These are phyloP conservation scores for Misgurnus anguillicaudatus DNA, from an alignment of 2,113 vertebrate genomes.

Conservation along the genomic window DNA sequence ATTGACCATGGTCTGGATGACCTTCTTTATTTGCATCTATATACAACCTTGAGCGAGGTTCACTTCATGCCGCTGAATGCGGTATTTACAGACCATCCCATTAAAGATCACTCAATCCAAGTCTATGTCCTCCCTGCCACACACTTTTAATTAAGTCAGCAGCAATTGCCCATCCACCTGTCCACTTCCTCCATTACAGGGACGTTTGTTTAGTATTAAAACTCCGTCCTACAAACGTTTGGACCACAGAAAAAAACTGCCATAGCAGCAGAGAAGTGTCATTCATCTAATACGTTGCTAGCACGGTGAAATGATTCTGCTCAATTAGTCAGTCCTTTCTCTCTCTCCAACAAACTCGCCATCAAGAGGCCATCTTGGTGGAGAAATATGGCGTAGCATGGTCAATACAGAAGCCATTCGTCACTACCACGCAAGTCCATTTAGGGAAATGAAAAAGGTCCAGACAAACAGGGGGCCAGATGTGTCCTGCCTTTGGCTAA, in stretches of 20 bases:
- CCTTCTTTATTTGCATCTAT: slow-evolving; percentile 1
- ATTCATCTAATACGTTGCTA: slow-evolving; percentile 61
- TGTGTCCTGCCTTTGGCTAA: slow-evolving; percentile 84
- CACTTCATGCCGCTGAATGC: not conserved
- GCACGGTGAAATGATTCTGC: slow-evolving; percentile 75
- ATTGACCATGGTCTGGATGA: not conserved
- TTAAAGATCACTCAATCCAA: slow-evolving; percentile 61
- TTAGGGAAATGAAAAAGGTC: slow-evolving; percentile 88
- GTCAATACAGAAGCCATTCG: slow-evolving; percentile 86
- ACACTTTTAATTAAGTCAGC: slow-evolving; percentile 69
- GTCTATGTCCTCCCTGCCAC: slow-evolving; percentile 39
- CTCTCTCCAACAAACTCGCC: slow-evolving; percentile 48
- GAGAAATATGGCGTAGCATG: slow-evolving; percentile 82
- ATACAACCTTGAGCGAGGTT: slow-evolving; percentile 21
- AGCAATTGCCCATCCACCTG: slow-evolving; percentile 60
- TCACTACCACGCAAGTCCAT: slow-evolving; percentile 80
- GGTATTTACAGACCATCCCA: slow-evolving; percentile 49
- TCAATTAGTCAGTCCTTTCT: slow-evolving; percentile 75
- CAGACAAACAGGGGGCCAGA: slow-evolving; percentile 84
- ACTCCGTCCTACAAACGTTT: slow-evolving; percentile 72
- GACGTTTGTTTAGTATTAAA: slow-evolving; percentile 78
- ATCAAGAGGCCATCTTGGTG: slow-evolving; percentile 85
- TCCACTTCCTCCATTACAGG: slow-evolving; percentile 67
- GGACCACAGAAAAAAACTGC: slow-evolving; percentile 65
- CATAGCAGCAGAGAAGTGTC: slow-evolving; percentile 79